Conservation (phyloP, 1,140 invertebrate genomes). For the Drosophila azteca region DNA sequence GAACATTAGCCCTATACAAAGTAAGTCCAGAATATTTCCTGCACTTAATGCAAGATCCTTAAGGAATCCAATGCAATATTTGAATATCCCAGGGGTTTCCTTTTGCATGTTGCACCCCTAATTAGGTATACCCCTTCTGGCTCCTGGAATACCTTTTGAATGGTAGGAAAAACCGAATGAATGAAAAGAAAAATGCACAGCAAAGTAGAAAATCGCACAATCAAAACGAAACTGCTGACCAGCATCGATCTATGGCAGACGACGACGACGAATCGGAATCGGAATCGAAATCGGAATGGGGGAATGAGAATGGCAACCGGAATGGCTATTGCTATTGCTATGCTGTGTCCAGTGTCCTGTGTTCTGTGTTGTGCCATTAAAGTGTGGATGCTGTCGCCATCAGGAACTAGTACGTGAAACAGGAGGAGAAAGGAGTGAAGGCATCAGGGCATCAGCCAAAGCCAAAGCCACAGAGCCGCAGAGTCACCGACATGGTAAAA, state of each 20-base stretch:
- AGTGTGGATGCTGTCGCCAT: conserved; percentile 54
- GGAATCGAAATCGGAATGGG: conserved; percentile 41
- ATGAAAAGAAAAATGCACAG: conserved; percentile 62
- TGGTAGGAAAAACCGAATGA: conserved; percentile 19
- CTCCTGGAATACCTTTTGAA: background rate
- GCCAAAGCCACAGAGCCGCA: conserved; percentile 50
- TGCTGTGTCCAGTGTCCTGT: too few relatives aligned
- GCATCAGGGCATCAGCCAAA: too few relatives aligned
- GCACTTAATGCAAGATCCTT: too few relatives aligned
- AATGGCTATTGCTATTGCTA: conserved; percentile 22
- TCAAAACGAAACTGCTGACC: conserved; percentile 79
- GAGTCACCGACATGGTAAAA: conserved; percentile 59
- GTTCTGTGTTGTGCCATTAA: conserved; percentile 41
- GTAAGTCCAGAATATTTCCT: too few relatives aligned
- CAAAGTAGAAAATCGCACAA: conserved; percentile 74
- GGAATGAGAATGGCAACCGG: conserved; percentile 24
- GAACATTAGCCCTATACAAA: too few relatives aligned
- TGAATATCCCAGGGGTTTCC: too few relatives aligned
- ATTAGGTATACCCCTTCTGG: conserved; percentile 1
- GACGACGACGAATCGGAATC: conserved; percentile 20
- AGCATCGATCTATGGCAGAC: conserved; percentile 50
- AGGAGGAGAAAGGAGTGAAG: conserved; percentile 1
- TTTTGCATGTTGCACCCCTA: too few relatives aligned
- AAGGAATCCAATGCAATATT: too few relatives aligned
- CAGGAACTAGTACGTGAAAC: conserved; percentile 12